Evolutionary conservation across 2,888 invertebrate genomes (phyloP).

Genomic region (Stenodera caucasica): DNA sequence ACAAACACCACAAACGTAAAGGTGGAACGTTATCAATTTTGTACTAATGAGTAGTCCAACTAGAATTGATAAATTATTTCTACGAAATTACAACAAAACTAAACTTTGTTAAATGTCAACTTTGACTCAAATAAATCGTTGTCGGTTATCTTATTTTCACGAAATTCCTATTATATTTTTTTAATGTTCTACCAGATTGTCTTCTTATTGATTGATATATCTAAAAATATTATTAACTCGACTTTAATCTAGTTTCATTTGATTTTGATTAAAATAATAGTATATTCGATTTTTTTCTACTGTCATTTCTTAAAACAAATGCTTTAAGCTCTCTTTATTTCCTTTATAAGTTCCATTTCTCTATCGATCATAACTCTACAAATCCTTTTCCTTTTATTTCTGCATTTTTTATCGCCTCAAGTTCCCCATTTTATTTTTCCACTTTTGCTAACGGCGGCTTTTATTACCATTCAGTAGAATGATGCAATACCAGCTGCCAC

Average conservation of each 20-base stretch:
- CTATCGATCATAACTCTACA: conserved; percentile 4
- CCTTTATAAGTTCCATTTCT: conserved; percentile 5
- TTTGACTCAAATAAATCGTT: background rate
- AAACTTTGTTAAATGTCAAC: background rate
- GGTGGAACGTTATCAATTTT: conserved; percentile 14
- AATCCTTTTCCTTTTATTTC: conserved; percentile 6
- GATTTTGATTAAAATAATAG: background rate
- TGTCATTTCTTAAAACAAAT: conserved; percentile 5
- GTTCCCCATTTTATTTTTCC: conserved; percentile 2
- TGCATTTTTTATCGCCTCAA: conserved; percentile 5
- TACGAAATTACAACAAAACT: conserved; percentile 4
- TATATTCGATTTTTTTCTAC: background rate
- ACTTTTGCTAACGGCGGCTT: conserved; percentile 5
- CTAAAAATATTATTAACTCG: too few species aligned
- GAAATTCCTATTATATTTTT: too few species aligned
- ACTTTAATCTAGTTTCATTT: too few species aligned
- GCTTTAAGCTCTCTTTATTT: conserved; percentile 5
- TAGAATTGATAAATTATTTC: conserved; percentile 28
- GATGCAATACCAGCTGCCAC: background rate
- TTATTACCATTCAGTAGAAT: conserved; percentile 4
- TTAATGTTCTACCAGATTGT: conserved; percentile 2
- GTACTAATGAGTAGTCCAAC: conserved; percentile 15
- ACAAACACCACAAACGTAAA: conserved; percentile 10
- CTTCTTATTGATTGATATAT: too few species aligned
- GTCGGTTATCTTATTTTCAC: background rate